Conservation (phyloP, 2,888 invertebrate genomes). For the Epicampocera succincta region DNA sequence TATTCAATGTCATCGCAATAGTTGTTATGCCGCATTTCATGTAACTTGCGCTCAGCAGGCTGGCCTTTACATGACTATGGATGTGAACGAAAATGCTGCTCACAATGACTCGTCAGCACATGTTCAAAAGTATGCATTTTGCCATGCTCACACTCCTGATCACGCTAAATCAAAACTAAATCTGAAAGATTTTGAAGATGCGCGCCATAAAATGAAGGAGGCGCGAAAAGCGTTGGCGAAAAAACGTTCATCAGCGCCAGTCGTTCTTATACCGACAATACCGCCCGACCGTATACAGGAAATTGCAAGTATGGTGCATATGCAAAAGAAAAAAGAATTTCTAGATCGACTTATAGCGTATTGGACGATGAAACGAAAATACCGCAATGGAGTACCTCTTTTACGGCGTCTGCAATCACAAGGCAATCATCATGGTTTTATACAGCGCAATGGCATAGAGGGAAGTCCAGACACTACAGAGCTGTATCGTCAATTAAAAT, state of each 20-base stretch:
- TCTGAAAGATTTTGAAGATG: constrained; percentile 84
- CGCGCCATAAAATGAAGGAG: constrained; percentile 92
- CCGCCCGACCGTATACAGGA: constrained; percentile 93
- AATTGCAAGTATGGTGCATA: constrained; percentile 89
- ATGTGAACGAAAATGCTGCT: constrained; percentile 87
- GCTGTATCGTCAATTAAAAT: constrained; percentile 92
- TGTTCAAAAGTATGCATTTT: constrained; percentile 97
- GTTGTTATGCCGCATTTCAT: constrained; percentile 98
- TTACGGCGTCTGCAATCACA: constrained; percentile 90
- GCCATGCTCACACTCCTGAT: constrained; percentile 91
- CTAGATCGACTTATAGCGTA: constrained; percentile 95
- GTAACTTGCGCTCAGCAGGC: constrained; percentile 99
- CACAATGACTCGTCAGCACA: constrained; percentile 88
- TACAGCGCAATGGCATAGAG: constrained; percentile 84
- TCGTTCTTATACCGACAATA: constrained; percentile 96
- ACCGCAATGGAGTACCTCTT: constrained; percentile 97
- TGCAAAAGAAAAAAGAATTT: constrained; percentile 90
- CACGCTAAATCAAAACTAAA: constrained; percentile 80
- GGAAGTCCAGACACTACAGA: constrained; percentile 87
- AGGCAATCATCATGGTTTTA: constrained; percentile 82
- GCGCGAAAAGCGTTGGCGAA: constrained; percentile 93
- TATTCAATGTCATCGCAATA: constrained; percentile 98
- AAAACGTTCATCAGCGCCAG: constrained; percentile 93
- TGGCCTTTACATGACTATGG: constrained; percentile 96
- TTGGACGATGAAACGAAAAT: constrained; percentile 98